Evolutionary conservation across 2,888 invertebrate species (phyloP), one percentile per base, ranked within the genome.

Genomic region (Lasioglossum pauxillum): DNA sequence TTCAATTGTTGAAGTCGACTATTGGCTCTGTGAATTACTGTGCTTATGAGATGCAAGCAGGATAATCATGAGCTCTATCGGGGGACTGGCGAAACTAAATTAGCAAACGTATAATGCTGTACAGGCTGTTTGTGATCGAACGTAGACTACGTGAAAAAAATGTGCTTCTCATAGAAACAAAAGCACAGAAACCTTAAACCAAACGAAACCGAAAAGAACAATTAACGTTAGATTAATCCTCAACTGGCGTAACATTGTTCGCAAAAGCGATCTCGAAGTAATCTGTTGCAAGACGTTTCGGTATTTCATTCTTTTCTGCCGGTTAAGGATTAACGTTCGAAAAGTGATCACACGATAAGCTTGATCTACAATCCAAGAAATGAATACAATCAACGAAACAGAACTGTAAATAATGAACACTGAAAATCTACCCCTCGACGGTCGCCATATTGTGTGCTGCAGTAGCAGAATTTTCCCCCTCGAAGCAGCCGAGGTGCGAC

Each of bases 401-500:
- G 64, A 31, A 44, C 8, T 16, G 31, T 60, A 31, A 76, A 64
- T 19, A 27, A 41, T 5, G n/a, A 38, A 69, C 16, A 41, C 35
- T 41, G 10, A n/a, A 41, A 31, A 27, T 49, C 67, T 78, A 44
- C 38, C 49, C 38, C 38, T 64, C 49, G 16, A 35, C 44, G n/a
- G 19, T 53, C 31, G 74, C 44, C 14, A n/a, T 38, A 35, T 71
- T 46, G 72, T 44, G 46, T 46, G 76, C 71, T 77, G 73, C 60
- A 38, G 49, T 73, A 74, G 64, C 67, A 49, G 16, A 67, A 78
- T 53, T 60, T 19, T 72, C n/a, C 53, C n/a, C 23, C 72, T 64
- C 78, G 67, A 78, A 78, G 78, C 82, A 31, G 27, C 44, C 74
- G 69, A 75, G 35, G 82, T 82, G 82, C 75, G 78, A 67, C 82